Percentiles rank a stretch among this genome's conserved stretches.
These are phyloP conservation scores for Ophioderma brevispina DNA, from an alignment of 35 echinoderm and acorn worm species.

Conservation along the genomic window DNA sequence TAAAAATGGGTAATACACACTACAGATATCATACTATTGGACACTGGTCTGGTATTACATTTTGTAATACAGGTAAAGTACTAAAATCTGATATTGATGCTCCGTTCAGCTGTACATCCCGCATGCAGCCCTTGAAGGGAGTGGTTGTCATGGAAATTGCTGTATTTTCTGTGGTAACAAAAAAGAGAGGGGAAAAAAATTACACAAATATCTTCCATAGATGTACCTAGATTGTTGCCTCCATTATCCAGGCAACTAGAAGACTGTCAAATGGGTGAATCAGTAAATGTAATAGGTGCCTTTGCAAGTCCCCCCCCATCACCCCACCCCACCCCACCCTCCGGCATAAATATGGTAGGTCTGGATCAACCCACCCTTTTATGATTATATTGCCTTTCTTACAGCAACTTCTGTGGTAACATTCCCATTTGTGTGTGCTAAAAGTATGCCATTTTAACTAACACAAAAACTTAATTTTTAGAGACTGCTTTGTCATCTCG, in stretches of 20 bases:
- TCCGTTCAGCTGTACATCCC: neutral
- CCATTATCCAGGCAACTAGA: neutral
- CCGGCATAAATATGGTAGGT: neutral
- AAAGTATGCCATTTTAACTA: no score
- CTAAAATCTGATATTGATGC: neutral
- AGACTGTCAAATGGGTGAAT: neutral
- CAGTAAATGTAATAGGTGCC: neutral
- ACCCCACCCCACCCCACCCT: neutral
- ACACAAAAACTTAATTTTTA: no score
- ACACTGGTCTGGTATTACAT: neutral
- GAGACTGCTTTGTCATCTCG: no score
- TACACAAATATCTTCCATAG: neutral
- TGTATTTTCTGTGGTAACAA: neutral
- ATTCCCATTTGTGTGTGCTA: no score
- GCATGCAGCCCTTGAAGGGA: neutral
- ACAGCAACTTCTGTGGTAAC: no score
- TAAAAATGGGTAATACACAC: no score
- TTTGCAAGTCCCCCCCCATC: neutral
- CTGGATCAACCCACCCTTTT: no score
- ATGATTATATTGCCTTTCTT: no score
- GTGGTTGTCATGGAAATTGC: neutral
- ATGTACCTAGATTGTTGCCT: neutral
- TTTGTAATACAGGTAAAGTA: neutral
- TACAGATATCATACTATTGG: neutral
- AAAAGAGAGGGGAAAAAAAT: neutral